Evolutionary conservation across 2,888 invertebrate genomes (phyloP), one percentile per base, ranked within the genome.

Genomic region (Drosophila mayaguana): DNA sequence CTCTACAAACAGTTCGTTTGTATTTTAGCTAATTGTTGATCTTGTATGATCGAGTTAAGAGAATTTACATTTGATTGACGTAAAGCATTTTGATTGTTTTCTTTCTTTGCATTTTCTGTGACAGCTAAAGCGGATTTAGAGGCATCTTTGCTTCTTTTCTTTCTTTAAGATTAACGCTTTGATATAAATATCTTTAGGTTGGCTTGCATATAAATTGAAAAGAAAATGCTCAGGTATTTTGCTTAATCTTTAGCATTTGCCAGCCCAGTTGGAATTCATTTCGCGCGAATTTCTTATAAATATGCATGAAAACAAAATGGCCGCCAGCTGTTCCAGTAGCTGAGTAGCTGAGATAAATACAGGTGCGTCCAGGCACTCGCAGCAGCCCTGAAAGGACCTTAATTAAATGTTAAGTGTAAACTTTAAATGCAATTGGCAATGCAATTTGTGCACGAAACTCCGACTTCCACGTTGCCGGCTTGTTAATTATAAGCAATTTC

Each of bases 281-380:
- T 78, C 63, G 73, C 63, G 70, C 68, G 63, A 20, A 75, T 73
- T 80, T 75, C 80, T 85, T 89, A 88, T 89, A 83, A 88, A 88
- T 88, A 88, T 88, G 89, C 90, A 90, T 89, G 83, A 84, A 81
- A 82, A 87, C 65, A 71, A 69, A 73, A 72, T 48, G 53, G 45
- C 50, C 48, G 40, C 61, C 77, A 71, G 61, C 63, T 67, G 59
- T 53, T 2, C 28, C 16, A 38, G 48, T 9, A 57, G 61, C 60
- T 43, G 48, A 38, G 48, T 9, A 57, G 61, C 60, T 43, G 48
- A 80, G 80, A 80, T 78, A 80, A 75, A 76, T 68, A 67, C 32
- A 62, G 66, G 63, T 62, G 67, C 25, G 67, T 54, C 67, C 51
- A 63, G 46, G 28, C 28, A 28, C 8, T 38, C 20, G n/a, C 40